Conservation (phyloP, 1,140 invertebrate species). For the Drosophila teissieri region DNA sequence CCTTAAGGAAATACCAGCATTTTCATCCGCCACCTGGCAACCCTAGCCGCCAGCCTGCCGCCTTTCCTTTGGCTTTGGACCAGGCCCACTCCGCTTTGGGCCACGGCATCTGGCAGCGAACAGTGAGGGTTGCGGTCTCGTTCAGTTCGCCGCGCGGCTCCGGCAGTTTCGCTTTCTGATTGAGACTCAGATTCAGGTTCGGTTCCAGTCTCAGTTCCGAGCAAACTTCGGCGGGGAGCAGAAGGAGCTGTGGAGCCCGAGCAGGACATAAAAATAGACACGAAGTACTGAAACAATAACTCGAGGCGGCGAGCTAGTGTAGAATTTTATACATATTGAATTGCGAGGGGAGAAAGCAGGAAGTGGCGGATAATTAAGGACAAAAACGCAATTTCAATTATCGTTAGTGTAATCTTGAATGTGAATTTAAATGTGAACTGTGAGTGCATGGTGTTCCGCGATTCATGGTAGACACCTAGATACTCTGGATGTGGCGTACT, state of each 20-base stretch:
- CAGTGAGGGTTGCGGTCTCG: slow-evolving; percentile 77
- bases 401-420: slow-evolving; percentile 41
- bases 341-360: slow-evolving; percentile 6
- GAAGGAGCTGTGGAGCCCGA: slow-evolving; percentile 18
- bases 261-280: slow-evolving; percentile 43
- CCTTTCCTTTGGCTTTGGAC: slow-evolving; percentile 9
- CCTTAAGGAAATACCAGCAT: neutral
- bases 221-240: slow-evolving; percentile 32
- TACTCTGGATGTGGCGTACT: slow-evolving; percentile 43
- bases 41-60: slow-evolving; percentile 25
- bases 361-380: slow-evolving; percentile 32
- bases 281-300: slow-evolving; percentile 35
- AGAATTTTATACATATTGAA: slow-evolving; percentile 33
- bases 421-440: slow-evolving; percentile 30
- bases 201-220: slow-evolving; percentile 14
- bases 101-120: slow-evolving; percentile 23
- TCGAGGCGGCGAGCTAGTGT: slow-evolving; percentile 35
- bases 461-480: slow-evolving; percentile 24
- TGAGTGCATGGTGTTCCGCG: slow-evolving; percentile 7
- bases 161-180: slow-evolving; percentile 21
- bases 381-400: slow-evolving; percentile 45
- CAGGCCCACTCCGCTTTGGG: slow-evolving; percentile 31
- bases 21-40: slow-evolving; percentile 23
- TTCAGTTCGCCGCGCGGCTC: slow-evolving; percentile 67
- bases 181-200: slow-evolving; percentile 8